Percentiles rank a stretch among this genome's conserved stretches.
These are phyloP conservation scores for Oreochromis aureus DNA, from an alignment of 2,113 vertebrate species.

Conservation along the genomic window DNA sequence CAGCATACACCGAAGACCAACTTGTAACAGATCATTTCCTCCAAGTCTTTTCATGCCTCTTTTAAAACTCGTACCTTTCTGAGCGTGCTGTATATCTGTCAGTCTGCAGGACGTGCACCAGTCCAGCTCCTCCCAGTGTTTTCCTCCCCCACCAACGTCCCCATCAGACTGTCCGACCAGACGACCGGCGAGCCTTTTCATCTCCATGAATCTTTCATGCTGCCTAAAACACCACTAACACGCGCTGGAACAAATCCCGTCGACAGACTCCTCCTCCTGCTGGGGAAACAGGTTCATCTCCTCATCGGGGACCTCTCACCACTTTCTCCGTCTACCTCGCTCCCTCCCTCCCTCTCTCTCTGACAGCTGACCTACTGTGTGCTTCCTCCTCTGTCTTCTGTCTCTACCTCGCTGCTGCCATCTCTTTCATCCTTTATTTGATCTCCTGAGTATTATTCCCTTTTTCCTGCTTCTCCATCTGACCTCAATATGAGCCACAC, in stretches of 20 bases:
- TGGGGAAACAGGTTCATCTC: conserved; percentile 5
- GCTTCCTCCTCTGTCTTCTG: background rate
- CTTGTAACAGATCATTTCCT: background rate
- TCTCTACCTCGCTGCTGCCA: background rate
- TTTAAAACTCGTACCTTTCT: background rate
- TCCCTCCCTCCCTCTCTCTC: background rate
- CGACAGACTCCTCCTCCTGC: background rate
- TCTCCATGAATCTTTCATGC: conserved; percentile 47
- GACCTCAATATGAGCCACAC: conserved; percentile 35
- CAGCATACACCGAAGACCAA: background rate
- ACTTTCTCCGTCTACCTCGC: background rate
- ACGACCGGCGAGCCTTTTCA: background rate
- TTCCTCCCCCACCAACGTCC: background rate
- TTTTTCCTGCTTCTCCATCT: background rate
- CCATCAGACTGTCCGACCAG: background rate
- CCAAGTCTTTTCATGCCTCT: rapidly evolving
- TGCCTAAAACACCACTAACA: conserved; percentile 1
- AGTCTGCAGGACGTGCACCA: background rate
- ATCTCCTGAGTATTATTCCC: conserved; percentile 21
- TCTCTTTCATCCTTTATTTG: conserved; percentile 39
- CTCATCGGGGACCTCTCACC: conserved; percentile 18
- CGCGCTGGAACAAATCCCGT: background rate
- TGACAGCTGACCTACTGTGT: conserved; percentile 12
- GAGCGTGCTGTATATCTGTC: background rate
- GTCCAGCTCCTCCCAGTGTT: background rate